phyloP scores from a whole-genome alignment of 2,888 invertebrate species.

The Atrina japonica region DNA sequence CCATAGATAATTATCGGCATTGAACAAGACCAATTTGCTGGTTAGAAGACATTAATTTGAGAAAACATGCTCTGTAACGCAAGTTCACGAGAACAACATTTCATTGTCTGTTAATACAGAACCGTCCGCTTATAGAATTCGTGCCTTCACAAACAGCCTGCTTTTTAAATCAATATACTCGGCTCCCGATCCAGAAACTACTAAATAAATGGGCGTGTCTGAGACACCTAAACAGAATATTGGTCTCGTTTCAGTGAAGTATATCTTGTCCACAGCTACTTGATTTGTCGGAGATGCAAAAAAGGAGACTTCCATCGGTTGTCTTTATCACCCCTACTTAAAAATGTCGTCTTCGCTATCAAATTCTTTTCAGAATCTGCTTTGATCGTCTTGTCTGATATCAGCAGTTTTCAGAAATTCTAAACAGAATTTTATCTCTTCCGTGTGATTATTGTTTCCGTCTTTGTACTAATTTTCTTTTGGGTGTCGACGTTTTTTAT shows the following conservation, averaged over 20 bases:
- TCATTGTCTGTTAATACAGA: no score
- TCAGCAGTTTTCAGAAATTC: background rate
- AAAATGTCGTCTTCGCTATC: slow-evolving; percentile 22
- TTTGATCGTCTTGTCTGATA: slow-evolving; percentile 23
- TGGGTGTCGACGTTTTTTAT: no score
- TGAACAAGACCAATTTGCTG: slow-evolving; percentile 14
- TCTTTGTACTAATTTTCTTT: slow-evolving; percentile 3
- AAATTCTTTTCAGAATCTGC: background rate
- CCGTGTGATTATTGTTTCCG: no score
- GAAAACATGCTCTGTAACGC: slow-evolving; percentile 17
- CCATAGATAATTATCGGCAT: slow-evolving; percentile 9
- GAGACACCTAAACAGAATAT: slow-evolving; percentile 16
- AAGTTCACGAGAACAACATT: slow-evolving; percentile 34
- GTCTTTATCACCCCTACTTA: slow-evolving; percentile 16
- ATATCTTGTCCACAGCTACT: slow-evolving; percentile 28
- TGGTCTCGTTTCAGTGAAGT: slow-evolving; percentile 28
- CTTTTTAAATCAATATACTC: no score
- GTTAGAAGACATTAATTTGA: slow-evolving; percentile 31
- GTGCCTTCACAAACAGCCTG: slow-evolving; percentile 26
- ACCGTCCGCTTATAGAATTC: slow-evolving; percentile 32
- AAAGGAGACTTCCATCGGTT: slow-evolving; percentile 25
- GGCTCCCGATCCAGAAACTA: no score
- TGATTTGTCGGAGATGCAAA: slow-evolving; percentile 19
- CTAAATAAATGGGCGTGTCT: slow-evolving; percentile 18
- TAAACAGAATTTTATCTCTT: no score